A percentile compares a stretch with the other conserved stretches of the same genome.
phyloP scores from a whole-genome alignment of 2,113 vertebrate species.

The Trematomus loennbergii region DNA sequence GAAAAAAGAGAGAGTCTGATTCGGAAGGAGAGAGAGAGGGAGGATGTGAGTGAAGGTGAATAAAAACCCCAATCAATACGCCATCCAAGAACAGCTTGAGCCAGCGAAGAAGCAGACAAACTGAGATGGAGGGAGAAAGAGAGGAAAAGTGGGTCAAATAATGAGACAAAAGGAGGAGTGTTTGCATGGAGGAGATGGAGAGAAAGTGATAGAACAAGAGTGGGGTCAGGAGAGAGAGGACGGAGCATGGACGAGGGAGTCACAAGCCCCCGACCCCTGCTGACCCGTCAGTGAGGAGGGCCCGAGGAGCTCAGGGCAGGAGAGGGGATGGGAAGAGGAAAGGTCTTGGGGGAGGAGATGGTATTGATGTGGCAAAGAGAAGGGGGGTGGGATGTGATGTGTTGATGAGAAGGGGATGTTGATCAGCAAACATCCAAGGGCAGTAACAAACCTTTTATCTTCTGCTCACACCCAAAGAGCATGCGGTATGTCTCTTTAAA shows the following conservation, averaged over 20 bases:
- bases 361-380: conserved; percentile 61
- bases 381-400: conserved; percentile 14
- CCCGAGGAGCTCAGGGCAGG: conserved; percentile 25
- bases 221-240: conserved; percentile 34
- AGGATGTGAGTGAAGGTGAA: conserved; percentile 72
- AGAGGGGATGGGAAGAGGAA: conserved; percentile 6
- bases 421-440: conserved; percentile 40
- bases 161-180: conserved; percentile 47
- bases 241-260: conserved; percentile 34
- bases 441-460: conserved; percentile 20
- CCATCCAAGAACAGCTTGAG: conserved; percentile 68
- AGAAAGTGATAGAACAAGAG: conserved; percentile 13
- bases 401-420: conserved; percentile 2
- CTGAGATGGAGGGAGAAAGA: conserved; percentile 25
- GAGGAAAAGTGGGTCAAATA: conserved; percentile 77
- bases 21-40: conserved; percentile 29
- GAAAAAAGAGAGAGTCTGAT: background rate
- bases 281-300: conserved; percentile 58
- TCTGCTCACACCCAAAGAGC: background rate
- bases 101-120: conserved; percentile 41
- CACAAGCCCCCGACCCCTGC: conserved; percentile 57
- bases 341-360: conserved; percentile 41
- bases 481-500: background rate
- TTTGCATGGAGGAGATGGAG: conserved; percentile 34
- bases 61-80: conserved; percentile 82